phyloP scores from a whole-genome alignment of 2,113 vertebrate genomes.

The Geococcyx californianus region DNA sequence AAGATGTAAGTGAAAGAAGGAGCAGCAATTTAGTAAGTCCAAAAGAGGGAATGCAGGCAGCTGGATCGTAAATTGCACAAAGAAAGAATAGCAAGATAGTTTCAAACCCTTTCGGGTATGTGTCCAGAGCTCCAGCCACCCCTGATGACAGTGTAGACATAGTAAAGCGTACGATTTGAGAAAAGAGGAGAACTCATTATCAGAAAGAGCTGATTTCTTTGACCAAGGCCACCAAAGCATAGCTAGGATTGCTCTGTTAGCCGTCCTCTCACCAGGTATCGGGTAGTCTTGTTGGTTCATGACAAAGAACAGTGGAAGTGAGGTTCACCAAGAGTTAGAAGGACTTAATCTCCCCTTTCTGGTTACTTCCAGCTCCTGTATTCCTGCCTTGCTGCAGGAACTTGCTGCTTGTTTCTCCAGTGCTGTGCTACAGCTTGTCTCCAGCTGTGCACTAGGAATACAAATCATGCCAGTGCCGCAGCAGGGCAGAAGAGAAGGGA shows the following conservation, averaged over 20 bases:
- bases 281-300: background rate
- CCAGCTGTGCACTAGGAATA: slow-evolving; percentile 46
- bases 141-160: background rate
- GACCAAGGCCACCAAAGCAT: background rate
- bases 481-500: background rate
- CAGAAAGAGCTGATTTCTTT: background rate
- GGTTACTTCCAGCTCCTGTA: background rate
- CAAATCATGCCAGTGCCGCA: background rate
- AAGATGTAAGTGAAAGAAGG: background rate
- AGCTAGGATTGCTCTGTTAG: background rate
- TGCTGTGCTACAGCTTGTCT: background rate
- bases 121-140: background rate
- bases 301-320: background rate
- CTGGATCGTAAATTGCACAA: background rate
- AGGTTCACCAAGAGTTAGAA: background rate
- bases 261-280: background rate
- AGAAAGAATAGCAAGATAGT: background rate
- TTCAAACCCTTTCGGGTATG: background rate
- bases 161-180: background rate
- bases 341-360: background rate
- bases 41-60: background rate
- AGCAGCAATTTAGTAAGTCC: background rate
- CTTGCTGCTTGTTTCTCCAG: background rate
- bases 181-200: background rate
- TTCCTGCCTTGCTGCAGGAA: background rate